A percentile compares a stretch with the other conserved stretches of the same genome.
phyloP scores from a whole-genome alignment of 2,113 vertebrate genomes.

The Xenopus tropicalis region UCB_Xtro_10.0 CM004450.2:94978001-94978500 shows the following conservation, averaged over 20 bases:
- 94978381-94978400: not conserved
- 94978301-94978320: not conserved
- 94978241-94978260: conserved; percentile 82
- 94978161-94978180: conserved; percentile 92
- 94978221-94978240: conserved; percentile 59
- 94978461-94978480: conserved; percentile 28
- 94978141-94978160: conserved; percentile 89
- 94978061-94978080: conserved; percentile 68
- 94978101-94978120: conserved; percentile 76
- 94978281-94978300: conserved; percentile 4
- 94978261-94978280: conserved; percentile 64
- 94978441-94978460: not conserved
- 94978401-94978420: not conserved
- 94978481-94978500: conserved; percentile 15
- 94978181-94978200: conserved; percentile 91
- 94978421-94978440: conserved; percentile 3
- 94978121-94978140: conserved; percentile 65
- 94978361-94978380: not conserved
- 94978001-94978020: conserved; percentile 88
- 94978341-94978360: not conserved
- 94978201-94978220: conserved; percentile 94
- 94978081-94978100: conserved; percentile 97
- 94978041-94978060: conserved; percentile 87
- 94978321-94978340: not conserved
- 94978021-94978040: conserved; percentile 92